Evolutionary conservation across 2,888 invertebrate species (phyloP).

Genomic region (Baronia brevicornis): DNA sequence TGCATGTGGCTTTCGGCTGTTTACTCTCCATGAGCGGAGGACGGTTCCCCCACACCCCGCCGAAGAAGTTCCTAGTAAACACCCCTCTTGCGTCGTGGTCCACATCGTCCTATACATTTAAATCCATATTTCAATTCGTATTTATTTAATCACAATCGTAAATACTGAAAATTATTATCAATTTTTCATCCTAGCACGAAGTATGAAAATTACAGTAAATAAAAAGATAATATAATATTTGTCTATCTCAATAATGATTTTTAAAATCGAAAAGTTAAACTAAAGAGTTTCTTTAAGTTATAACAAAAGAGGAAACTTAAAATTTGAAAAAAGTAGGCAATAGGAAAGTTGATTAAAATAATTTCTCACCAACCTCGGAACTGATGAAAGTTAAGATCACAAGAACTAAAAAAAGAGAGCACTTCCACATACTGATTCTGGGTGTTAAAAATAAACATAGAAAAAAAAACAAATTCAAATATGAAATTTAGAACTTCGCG

Average conservation of each 20-base stretch:
- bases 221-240: slow-evolving; percentile 2
- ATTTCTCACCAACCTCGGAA: slow-evolving; percentile 45
- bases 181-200: background rate
- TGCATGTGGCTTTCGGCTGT: slow-evolving; percentile 71
- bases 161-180: slow-evolving; percentile 9
- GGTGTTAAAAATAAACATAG: slow-evolving; percentile 28
- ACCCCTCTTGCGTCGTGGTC: slow-evolving; percentile 41
- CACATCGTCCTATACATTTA: slow-evolving; percentile 34
- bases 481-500: slow-evolving; percentile 49
- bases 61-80: slow-evolving; percentile 72
- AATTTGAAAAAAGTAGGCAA: no score
- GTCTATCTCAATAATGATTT: background rate
- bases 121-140: background rate
- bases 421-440: slow-evolving; percentile 57
- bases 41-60: slow-evolving; percentile 78
- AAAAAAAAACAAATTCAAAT: slow-evolving; percentile 32
- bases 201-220: slow-evolving; percentile 11
- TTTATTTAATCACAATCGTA: slow-evolving; percentile 7
- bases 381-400: slow-evolving; percentile 50
- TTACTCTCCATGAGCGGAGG: slow-evolving; percentile 75
- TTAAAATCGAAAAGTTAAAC: no score
- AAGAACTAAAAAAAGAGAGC: slow-evolving; percentile 49
- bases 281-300: background rate
- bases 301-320: no score
- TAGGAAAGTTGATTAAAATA: slow-evolving; percentile 25